Evolutionary conservation across 1,140 invertebrate genomes (phyloP).

Genomic region (Globodera rostochiensis): DNA sequence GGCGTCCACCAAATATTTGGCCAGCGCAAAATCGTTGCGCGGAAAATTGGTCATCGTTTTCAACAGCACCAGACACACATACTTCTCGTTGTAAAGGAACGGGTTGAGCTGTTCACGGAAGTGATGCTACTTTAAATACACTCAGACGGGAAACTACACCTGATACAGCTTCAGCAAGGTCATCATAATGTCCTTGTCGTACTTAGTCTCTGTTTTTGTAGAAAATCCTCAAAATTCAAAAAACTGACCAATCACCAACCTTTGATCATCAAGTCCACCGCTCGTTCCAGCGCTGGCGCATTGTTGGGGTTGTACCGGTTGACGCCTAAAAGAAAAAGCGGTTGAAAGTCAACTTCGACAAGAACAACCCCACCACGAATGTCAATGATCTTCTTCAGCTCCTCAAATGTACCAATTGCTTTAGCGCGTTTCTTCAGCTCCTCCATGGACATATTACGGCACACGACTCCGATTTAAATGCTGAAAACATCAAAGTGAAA

Average conservation of each 20-base stretch:
- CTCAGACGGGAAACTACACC: constrained; percentile 30
- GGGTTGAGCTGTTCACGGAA: constrained; percentile 36
- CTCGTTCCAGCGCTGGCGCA: constrained; percentile 43
- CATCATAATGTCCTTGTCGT: constrained; percentile 63
- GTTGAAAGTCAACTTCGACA: neutral
- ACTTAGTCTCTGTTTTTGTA: constrained; percentile 51
- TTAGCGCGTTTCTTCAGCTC: constrained; percentile 16
- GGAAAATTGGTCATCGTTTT: constrained; percentile 65
- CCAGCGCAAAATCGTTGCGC: constrained; percentile 60
- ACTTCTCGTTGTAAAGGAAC: constrained; percentile 53
- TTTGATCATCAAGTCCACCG: constrained; percentile 48
- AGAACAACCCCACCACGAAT: constrained; percentile 26
- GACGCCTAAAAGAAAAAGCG: constrained; percentile 24
- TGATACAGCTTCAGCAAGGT: constrained; percentile 64
- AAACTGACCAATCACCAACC: constrained; percentile 12
- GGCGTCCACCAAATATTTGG: constrained; percentile 62
- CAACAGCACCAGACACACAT: constrained; percentile 54
- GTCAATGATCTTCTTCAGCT: constrained; percentile 53
- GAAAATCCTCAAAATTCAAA: neutral
- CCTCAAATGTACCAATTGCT: constrained; percentile 47
- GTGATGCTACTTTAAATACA: constrained; percentile 15
- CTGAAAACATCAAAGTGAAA: neutral
- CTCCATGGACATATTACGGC: constrained; percentile 7
- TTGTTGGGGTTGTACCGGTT: constrained; percentile 57
- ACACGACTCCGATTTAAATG: neutral